These are phyloP conservation scores for Encarsia formosa DNA, from an alignment of 2,888 invertebrate genomes.

Conservation along the genomic window DNA sequence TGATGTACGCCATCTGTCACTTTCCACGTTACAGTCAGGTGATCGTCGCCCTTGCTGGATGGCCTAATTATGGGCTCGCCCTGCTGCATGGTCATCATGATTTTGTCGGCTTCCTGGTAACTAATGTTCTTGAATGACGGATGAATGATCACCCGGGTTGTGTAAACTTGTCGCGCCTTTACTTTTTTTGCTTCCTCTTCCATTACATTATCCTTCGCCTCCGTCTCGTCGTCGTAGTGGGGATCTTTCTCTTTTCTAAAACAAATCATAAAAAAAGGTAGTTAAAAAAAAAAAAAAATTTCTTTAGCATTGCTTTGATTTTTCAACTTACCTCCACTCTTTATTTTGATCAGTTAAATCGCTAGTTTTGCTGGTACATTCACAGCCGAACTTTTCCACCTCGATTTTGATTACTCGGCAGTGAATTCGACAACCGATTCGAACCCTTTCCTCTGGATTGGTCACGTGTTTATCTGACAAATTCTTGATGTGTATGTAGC, in stretches of 20 bases:
- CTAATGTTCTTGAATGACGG: slow-evolving; percentile 96
- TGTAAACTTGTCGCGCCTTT: slow-evolving; percentile 75
- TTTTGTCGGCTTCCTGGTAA: slow-evolving; percentile 84
- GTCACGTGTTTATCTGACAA: slow-evolving; percentile 89
- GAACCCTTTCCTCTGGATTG: slow-evolving; percentile 89
- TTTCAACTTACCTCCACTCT: slow-evolving; percentile 75
- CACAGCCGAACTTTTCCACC: slow-evolving; percentile 87
- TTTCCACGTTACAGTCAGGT: slow-evolving; percentile 98
- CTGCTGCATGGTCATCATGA: slow-evolving; percentile 89
- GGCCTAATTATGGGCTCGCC: slow-evolving; percentile 96
- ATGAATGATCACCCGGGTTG: slow-evolving; percentile 95
- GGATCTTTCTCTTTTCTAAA: slow-evolving; percentile 77
- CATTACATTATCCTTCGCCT: slow-evolving; percentile 64
- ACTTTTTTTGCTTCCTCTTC: slow-evolving; percentile 86
- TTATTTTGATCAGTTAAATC: slow-evolving; percentile 87
- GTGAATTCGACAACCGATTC: slow-evolving; percentile 77
- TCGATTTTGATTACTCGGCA: slow-evolving; percentile 93
- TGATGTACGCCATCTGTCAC: slow-evolving; percentile 91
- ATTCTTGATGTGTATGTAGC: slow-evolving; percentile 91
- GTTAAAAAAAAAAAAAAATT: not conserved
- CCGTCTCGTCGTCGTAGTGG: slow-evolving; percentile 83
- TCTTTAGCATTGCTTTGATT: no score
- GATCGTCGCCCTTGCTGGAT: slow-evolving; percentile 94
- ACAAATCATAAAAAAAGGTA: not conserved
- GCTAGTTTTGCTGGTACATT: slow-evolving; percentile 89